A percentile compares a stretch with the other conserved stretches of the same genome.
phyloP scores from a whole-genome alignment of 2,888 invertebrate genomes.

The Trissoscelio sp. region DNA sequence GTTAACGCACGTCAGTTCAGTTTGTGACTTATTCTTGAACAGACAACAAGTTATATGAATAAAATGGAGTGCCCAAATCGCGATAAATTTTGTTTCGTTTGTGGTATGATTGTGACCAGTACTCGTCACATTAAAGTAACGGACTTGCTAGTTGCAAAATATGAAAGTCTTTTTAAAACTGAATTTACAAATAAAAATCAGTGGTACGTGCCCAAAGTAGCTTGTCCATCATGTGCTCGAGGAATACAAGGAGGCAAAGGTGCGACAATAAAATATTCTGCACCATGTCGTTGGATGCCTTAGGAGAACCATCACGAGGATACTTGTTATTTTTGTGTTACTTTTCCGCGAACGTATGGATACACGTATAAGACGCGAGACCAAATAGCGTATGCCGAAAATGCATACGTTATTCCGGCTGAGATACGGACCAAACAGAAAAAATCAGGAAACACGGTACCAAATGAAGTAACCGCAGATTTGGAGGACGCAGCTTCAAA shows the following conservation, averaged over 20 bases:
- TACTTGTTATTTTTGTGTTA: background rate
- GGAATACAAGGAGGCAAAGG: background rate
- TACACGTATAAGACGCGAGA: background rate
- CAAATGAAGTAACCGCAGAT: no score
- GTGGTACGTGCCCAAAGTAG: background rate
- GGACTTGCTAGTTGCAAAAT: background rate
- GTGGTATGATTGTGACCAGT: background rate
- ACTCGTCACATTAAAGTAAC: background rate
- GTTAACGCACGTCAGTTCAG: no score
- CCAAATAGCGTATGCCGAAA: background rate
- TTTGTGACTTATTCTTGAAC: no score
- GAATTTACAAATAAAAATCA: background rate
- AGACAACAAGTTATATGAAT: no score
- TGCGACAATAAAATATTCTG: background rate
- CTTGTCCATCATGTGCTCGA: background rate
- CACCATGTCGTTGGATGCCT: background rate
- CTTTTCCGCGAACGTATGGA: background rate
- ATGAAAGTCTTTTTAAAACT: background rate
- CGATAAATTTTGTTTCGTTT: background rate
- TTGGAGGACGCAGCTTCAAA: no score
- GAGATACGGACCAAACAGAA: background rate
- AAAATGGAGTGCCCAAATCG: background rate
- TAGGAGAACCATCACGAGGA: background rate
- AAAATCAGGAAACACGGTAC: background rate
- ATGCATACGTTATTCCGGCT: background rate